Percentiles rank a stretch among this genome's conserved stretches.
Evolutionary conservation across 2,113 vertebrate genomes (phyloP).

Genomic region (Loxodonta africana): DNA sequence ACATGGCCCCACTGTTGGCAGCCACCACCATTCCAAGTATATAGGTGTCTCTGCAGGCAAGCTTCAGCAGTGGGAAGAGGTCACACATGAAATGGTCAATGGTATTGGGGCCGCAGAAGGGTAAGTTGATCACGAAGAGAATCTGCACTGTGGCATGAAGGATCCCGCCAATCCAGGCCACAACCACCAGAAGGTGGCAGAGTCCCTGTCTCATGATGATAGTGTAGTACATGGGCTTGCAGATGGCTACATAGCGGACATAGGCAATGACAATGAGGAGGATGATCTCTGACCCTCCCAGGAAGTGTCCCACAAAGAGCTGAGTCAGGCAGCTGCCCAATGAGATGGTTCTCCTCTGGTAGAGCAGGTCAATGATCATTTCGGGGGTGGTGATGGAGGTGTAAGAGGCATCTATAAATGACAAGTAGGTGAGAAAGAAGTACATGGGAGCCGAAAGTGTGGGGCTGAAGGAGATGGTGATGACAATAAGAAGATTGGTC

Average conservation of each 20-base stretch:
- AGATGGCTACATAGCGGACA: conserved; percentile 79
- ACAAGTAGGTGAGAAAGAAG: conserved; percentile 80
- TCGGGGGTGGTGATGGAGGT: conserved; percentile 77
- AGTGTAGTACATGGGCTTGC: conserved; percentile 79
- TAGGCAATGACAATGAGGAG: conserved; percentile 82
- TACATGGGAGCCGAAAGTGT: conserved; percentile 77
- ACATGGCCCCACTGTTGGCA: conserved; percentile 78
- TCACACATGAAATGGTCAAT: conserved; percentile 84
- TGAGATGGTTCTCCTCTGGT: conserved; percentile 67
- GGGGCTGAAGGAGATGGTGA: conserved; percentile 64
- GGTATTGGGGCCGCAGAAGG: conserved; percentile 72
- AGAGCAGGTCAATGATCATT: conserved; percentile 72
- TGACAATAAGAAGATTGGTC: conserved; percentile 59
- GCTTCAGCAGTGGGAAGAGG: conserved; percentile 79
- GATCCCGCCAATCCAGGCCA: conserved; percentile 70
- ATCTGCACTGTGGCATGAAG: conserved; percentile 75
- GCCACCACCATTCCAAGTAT: conserved; percentile 73
- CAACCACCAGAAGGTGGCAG: conserved; percentile 57
- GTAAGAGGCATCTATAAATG: conserved; percentile 81
- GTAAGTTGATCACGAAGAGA: conserved; percentile 71
- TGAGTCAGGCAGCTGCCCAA: conserved; percentile 71
- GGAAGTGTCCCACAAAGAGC: conserved; percentile 77
- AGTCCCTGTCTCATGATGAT: conserved; percentile 66
- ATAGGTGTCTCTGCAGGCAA: conserved; percentile 77
- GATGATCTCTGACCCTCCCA: conserved; percentile 78